Evolutionary conservation across 2,888 invertebrate genomes (phyloP).

Genomic region (Pheosia tremula): DNA sequence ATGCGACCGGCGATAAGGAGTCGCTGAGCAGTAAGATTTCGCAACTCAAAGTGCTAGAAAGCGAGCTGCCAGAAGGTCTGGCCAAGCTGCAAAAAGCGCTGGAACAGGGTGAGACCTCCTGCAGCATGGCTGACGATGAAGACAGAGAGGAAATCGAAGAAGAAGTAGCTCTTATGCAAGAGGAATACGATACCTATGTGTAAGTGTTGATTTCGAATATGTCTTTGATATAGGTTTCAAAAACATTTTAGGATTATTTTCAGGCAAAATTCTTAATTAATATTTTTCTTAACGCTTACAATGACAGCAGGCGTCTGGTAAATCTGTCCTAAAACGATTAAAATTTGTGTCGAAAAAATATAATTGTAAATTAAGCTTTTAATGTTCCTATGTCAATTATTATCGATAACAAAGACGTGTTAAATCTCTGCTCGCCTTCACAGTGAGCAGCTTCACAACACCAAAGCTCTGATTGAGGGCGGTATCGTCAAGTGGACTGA

Average conservation of each 20-base stretch:
- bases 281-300: too few relatives aligned
- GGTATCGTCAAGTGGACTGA: slow-evolving; percentile 97
- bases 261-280: too few relatives aligned
- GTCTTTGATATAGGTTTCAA: too few relatives aligned
- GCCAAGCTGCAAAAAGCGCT: slow-evolving; percentile 92
- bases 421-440: slow-evolving; percentile 33
- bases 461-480: slow-evolving; percentile 92
- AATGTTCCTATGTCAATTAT: too few relatives aligned
- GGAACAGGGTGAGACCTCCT: slow-evolving; percentile 94
- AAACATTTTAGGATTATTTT: too few relatives aligned
- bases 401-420: too few relatives aligned
- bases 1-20: slow-evolving; percentile 96
- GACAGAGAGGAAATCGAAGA: slow-evolving; percentile 96
- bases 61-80: slow-evolving; percentile 93
- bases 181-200: slow-evolving; percentile 94
- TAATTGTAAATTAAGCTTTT: too few relatives aligned
- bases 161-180: slow-evolving; percentile 95
- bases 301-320: too few relatives aligned
- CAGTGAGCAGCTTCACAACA: slow-evolving; percentile 91
- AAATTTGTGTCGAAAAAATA: too few relatives aligned
- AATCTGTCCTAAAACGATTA: too few relatives aligned
- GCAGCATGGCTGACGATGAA: slow-evolving; percentile 92
- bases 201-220: slow-evolving; percentile 66
- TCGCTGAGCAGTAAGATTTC: slow-evolving; percentile 93
- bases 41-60: slow-evolving; percentile 92